These are phyloP conservation scores for Oscarella lobularis DNA, from an alignment of 37 sponge, comb jelly and placozoan species.

Conservation along the genomic window DNA sequence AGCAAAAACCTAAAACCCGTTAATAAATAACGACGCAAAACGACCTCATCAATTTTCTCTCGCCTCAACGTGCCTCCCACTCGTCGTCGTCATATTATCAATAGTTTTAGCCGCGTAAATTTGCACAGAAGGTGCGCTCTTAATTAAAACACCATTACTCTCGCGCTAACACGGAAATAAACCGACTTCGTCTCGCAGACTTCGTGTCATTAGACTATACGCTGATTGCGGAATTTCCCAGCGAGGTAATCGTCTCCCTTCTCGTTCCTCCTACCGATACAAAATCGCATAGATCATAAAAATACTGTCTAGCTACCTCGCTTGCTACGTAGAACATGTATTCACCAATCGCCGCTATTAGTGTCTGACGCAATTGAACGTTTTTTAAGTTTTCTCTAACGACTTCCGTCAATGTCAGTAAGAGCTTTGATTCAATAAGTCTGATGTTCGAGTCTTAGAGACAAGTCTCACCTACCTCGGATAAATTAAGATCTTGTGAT, in stretches of 20 bases:
- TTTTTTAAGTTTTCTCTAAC: not conserved
- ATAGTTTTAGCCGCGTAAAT: not conserved
- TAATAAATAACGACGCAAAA: no score
- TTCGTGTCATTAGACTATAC: not conserved
- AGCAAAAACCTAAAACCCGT: no score
- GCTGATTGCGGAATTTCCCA: not conserved
- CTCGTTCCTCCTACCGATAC: not conserved
- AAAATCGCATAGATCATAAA: not conserved
- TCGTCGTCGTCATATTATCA: not conserved
- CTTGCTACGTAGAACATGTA: not conserved
- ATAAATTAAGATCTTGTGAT: not conserved
- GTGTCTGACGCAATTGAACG: not conserved
- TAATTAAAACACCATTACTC: no score
- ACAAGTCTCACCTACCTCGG: conserved; percentile 1
- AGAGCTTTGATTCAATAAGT: not conserved
- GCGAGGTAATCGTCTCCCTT: not conserved
- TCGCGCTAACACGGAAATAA: no score
- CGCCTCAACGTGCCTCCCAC: not conserved
- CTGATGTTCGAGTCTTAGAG: not conserved
- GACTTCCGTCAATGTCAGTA: not conserved
- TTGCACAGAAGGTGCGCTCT: not conserved
- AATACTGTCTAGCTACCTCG: not conserved
- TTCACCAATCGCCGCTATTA: not conserved
- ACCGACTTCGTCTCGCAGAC: not conserved
- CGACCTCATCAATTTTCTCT: not conserved